phyloP scores from a whole-genome alignment of 1,140 invertebrate genomes.

The Zeugodacus cucurbitae region DNA sequence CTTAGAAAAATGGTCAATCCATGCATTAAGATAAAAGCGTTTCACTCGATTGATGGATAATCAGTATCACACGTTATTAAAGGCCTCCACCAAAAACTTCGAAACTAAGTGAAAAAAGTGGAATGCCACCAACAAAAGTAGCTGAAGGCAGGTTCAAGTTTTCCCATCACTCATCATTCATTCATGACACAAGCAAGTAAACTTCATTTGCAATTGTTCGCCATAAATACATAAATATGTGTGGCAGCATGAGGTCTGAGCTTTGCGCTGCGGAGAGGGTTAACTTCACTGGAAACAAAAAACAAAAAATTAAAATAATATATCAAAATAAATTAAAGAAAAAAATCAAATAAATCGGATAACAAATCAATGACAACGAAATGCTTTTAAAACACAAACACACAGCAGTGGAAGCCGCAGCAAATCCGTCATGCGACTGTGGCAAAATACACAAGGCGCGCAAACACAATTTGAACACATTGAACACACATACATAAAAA shows the following conservation, averaged over 20 bases:
- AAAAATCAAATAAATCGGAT: conserved; percentile 1
- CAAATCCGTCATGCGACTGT: neutral
- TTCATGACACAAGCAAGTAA: neutral
- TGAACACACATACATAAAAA: neutral
- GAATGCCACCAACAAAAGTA: neutral
- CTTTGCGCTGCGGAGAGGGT: neutral
- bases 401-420: neutral
- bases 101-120: neutral
- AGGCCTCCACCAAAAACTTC: neutral
- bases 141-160: neutral
- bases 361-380: conserved; percentile 18
- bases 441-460: neutral
- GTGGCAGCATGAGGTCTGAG: neutral
- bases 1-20: too few relatives aligned
- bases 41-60: neutral
- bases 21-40: neutral
- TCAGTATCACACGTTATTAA: neutral
- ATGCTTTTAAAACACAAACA: conserved; percentile 20
- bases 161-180: neutral
- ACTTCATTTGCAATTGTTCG: neutral
- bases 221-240: neutral
- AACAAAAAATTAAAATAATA: neutral
- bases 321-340: neutral
- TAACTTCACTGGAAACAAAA: neutral
- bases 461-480: neutral